Percentiles rank a stretch among this genome's conserved stretches.
Evolutionary conservation across 2,797 vertebrate species (phyloP).

Genomic region (Sebastiscus tertius): DNA sequence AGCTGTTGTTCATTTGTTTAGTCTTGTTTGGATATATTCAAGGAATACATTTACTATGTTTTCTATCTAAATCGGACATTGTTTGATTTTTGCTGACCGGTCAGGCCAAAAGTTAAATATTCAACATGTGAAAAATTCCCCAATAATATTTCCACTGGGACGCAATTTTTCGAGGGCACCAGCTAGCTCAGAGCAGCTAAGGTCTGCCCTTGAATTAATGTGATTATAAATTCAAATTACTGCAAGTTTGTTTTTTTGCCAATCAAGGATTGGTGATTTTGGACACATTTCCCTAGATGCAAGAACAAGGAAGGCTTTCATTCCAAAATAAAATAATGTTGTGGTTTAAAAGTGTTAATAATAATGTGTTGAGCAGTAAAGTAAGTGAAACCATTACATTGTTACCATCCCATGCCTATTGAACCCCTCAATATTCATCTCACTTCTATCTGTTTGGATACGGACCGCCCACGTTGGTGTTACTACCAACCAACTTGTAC

Average conservation of each 20-base stretch:
- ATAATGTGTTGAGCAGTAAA: neutral
- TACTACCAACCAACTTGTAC: neutral
- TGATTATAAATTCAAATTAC: conserved; percentile 11
- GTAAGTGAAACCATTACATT: neutral
- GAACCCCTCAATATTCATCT: neutral
- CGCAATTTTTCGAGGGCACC: neutral
- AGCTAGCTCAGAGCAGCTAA: neutral
- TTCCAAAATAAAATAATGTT: neutral
- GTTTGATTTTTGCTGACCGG: neutral
- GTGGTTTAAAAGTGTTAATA: neutral
- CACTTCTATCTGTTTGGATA: neutral
- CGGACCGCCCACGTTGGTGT: neutral
- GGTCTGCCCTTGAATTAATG: neutral
- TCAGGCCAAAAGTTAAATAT: neutral
- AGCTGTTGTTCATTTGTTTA: neutral
- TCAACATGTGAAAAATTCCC: neutral
- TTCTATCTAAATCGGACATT: neutral
- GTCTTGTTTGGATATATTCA: neutral
- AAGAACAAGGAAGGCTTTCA: neutral
- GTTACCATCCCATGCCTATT: neutral
- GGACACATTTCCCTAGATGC: neutral
- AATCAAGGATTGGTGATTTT: neutral
- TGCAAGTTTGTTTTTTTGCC: neutral
- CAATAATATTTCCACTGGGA: neutral
- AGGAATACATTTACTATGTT: neutral